Conservation (phyloP, 2,888 invertebrate genomes). For the Phorcus lineatus region DNA sequence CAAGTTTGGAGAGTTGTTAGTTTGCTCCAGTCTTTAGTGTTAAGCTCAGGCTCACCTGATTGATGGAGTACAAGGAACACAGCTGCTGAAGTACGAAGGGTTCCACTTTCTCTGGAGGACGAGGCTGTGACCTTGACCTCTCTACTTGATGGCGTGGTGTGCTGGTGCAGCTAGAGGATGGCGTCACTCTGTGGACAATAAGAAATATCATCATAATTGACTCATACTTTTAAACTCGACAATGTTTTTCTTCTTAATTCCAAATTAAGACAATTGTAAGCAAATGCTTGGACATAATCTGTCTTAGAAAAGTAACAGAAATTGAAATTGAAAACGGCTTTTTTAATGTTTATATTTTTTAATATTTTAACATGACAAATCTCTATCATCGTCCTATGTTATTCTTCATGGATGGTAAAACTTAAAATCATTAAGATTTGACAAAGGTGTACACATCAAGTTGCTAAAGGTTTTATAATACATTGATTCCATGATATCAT, state of each 20-base stretch:
- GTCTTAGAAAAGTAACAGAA: no score
- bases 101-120: neutral
- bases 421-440: neutral
- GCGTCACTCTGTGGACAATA: neutral
- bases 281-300: no score
- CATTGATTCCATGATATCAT: neutral
- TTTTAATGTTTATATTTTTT: no score
- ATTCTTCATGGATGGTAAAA: no score
- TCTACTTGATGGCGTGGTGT: neutral
- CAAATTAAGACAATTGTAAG: neutral
- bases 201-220: no score
- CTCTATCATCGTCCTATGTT: neutral
- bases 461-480: neutral
- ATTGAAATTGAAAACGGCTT: no score
- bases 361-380: neutral
- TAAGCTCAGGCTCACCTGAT: neutral
- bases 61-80: slow-evolving; percentile 12
- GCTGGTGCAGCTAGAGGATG: neutral
- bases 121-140: neutral
- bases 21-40: no score
- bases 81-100: neutral
- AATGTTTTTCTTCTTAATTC: no score
- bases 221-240: no score
- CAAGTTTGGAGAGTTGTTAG: no score
- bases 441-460: neutral